These are phyloP conservation scores for Chunga burmeisteri DNA, from an alignment of 2,113 vertebrate genomes.

Conservation along the genomic window DNA sequence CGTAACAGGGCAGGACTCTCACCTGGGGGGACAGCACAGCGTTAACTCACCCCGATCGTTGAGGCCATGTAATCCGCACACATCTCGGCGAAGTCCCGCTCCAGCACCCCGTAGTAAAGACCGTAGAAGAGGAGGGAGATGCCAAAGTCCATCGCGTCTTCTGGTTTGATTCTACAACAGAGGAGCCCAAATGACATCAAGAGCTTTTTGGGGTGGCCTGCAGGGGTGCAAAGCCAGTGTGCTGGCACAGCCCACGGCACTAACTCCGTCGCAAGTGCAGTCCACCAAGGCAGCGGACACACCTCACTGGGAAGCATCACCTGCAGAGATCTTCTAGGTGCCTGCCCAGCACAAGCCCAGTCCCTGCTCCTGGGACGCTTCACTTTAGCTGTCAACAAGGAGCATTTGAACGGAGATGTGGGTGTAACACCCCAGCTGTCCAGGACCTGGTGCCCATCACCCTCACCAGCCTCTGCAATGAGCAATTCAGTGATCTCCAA, in stretches of 20 bases:
- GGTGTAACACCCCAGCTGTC: too few species aligned
- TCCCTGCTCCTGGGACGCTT: background rate
- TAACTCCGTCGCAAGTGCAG: accelerated
- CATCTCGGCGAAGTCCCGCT: constrained; percentile 98
- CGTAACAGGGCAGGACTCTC: accelerated
- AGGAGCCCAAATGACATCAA: background rate
- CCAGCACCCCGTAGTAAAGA: constrained; percentile 95
- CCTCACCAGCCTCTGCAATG: background rate
- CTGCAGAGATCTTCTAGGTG: too few species aligned
- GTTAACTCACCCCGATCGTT: constrained; percentile 88
- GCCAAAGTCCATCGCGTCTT: constrained; percentile 97
- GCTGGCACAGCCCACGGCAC: background rate
- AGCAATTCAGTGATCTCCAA: background rate
- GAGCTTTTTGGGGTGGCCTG: background rate
- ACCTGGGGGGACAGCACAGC: accelerated
- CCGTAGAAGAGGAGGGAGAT: constrained; percentile 97
- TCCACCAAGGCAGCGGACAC: too few species aligned
- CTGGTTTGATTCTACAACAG: constrained; percentile 89
- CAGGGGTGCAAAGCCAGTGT: background rate
- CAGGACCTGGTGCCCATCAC: too few species aligned
- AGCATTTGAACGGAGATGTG: background rate
- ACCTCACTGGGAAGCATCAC: background rate
- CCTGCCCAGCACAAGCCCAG: background rate
- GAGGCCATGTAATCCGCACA: constrained; percentile 99
- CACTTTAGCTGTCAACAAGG: background rate